These are phyloP conservation scores for Pterocles gutturalis DNA, from an alignment of 2,113 vertebrate genomes.

Conservation along the genomic window DNA sequence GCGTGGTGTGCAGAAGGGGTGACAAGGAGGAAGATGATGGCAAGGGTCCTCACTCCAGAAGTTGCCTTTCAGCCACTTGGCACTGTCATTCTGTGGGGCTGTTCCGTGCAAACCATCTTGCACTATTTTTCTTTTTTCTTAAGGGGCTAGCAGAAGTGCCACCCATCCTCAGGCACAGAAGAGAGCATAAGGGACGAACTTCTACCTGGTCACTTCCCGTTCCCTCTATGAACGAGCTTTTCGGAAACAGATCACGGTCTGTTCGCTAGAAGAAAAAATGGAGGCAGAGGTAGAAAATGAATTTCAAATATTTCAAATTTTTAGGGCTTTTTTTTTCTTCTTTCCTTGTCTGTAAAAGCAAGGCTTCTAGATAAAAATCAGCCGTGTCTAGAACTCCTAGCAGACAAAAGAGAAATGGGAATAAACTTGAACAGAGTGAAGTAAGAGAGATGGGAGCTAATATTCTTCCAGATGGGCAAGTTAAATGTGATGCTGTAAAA, in stretches of 20 bases:
- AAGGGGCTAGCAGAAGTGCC: not conserved
- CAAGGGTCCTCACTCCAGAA: accelerated
- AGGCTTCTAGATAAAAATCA: not conserved
- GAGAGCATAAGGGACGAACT: not conserved
- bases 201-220: not conserved
- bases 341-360: not conserved
- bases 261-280: not conserved
- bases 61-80: not conserved
- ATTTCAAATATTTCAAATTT: not conserved
- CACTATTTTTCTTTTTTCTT: not conserved
- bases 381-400: not conserved
- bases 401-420: not conserved
- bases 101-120: not conserved
- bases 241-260: accelerated
- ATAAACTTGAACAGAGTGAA: not conserved
- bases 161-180: not conserved
- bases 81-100: not conserved
- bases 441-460: not conserved
- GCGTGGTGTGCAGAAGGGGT: not conserved
- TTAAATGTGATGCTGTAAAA: not conserved
- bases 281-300: not conserved
- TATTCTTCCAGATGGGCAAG: not conserved
- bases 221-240: not conserved
- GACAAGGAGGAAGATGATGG: not conserved
- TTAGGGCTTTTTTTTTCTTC: not conserved